A percentile compares a stretch with the other conserved stretches of the same genome.
Conservation (phyloP, 2,797 vertebrate genomes). For the Tiaroga cobitis region DNA sequence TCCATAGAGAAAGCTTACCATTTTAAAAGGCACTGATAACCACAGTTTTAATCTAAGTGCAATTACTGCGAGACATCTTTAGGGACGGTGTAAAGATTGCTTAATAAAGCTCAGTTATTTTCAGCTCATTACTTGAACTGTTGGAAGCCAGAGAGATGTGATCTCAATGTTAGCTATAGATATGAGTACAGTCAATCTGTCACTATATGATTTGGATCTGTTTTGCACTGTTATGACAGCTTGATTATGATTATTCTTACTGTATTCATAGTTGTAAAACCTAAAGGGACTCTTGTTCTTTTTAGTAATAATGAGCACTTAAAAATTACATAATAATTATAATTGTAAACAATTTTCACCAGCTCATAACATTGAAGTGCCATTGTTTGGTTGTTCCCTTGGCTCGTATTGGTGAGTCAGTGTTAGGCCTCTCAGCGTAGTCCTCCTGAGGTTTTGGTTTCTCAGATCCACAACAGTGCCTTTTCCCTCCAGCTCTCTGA, state of each 20-base stretch:
- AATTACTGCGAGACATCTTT: constrained; percentile 57
- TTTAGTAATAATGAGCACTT: background rate
- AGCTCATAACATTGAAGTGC: constrained; percentile 6
- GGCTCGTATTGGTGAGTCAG: constrained; percentile 67
- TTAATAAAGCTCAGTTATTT: constrained; percentile 48
- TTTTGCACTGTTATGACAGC: background rate
- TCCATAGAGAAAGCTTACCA: constrained; percentile 69
- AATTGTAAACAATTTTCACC: background rate
- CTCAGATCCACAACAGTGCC: constrained; percentile 48
- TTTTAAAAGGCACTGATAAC: constrained; percentile 68
- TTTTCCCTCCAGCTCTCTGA: constrained; percentile 70
- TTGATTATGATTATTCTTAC: background rate
- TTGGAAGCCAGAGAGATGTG: background rate
- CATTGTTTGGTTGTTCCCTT: constrained; percentile 42
- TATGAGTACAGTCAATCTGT: background rate
- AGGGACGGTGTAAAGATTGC: constrained; percentile 56
- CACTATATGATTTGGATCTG: background rate
- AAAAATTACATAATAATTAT: constrained; percentile 3
- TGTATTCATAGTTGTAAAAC: background rate
- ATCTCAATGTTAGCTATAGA: constrained; percentile 1
- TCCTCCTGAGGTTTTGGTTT: constrained; percentile 64
- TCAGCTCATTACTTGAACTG: background rate
- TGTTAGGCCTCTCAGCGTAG: constrained; percentile 63
- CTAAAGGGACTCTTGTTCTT: background rate
- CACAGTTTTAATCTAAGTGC: constrained; percentile 66